Evolutionary conservation across 1,140 invertebrate species (phyloP).

Genomic region (Rhizoglyphus robini): DNA sequence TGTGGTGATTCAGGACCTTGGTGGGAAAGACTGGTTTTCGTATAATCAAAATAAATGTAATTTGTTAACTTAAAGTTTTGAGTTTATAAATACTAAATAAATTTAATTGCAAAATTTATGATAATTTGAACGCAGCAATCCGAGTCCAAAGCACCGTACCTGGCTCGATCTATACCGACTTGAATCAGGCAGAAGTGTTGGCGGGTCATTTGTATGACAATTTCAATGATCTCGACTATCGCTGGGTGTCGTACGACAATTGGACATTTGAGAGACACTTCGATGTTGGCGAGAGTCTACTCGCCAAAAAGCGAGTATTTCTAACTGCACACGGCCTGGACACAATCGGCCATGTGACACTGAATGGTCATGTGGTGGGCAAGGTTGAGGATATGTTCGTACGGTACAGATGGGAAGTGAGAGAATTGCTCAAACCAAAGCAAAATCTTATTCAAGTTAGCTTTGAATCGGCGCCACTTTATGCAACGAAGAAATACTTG

Average conservation of each 20-base stretch:
- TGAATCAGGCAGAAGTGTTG: slow-evolving; percentile 45
- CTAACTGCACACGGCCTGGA: slow-evolving; percentile 70
- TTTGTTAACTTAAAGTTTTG: neutral
- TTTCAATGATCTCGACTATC: slow-evolving; percentile 60
- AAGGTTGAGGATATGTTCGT: slow-evolving; percentile 75
- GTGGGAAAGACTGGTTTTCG: neutral
- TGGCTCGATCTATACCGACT: slow-evolving; percentile 69
- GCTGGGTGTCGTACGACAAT: slow-evolving; percentile 61
- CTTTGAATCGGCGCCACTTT: slow-evolving; percentile 59
- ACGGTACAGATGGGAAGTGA: slow-evolving; percentile 60
- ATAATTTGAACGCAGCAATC: slow-evolving; percentile 10
- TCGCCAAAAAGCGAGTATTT: slow-evolving; percentile 33
- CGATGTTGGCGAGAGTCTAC: slow-evolving; percentile 27
- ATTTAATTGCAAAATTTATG: neutral
- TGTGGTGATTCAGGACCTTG: neutral
- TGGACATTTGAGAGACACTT: slow-evolving; percentile 54
- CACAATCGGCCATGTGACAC: slow-evolving; percentile 55
- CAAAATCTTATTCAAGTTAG: slow-evolving; percentile 50
- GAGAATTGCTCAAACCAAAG: slow-evolving; percentile 36
- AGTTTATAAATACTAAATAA: neutral
- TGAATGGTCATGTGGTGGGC: slow-evolving; percentile 58
- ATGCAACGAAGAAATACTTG: slow-evolving; percentile 44
- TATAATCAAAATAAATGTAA: neutral
- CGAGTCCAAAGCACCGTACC: slow-evolving; percentile 44
- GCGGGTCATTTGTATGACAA: slow-evolving; percentile 51